Evolutionary conservation across 2,888 invertebrate genomes (phyloP), one percentile per base, ranked within the genome.

Genomic region (Drosophila ustulata): DNA sequence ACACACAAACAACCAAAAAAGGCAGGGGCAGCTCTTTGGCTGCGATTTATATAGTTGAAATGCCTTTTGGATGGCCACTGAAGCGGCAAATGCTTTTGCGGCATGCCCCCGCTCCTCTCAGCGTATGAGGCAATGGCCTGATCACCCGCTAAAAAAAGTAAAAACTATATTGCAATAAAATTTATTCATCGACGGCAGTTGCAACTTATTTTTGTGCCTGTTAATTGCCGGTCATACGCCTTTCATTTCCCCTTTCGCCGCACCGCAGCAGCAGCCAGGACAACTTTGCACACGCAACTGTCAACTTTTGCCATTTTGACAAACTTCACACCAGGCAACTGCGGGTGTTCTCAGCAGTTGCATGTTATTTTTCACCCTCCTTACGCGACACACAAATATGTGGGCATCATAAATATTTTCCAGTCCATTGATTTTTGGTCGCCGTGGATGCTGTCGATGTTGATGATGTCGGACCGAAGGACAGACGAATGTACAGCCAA

Each of bases 331-430:
- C 79, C 75, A 74, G 69, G 57, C 57, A 58, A 45, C 23, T 32
- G 70, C 23, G 55, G 18, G 51, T 28, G 57, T 56, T 52, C 57
- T 56, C 53, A 13, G 55, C 56, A 49, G 72, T 51, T 66, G 26
- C 23, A 26, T 37, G 5, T 39, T n/a, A 11, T 8, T 53, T 7
- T 6, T 18, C 30, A 3, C 26, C 30, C n/a, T 34, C 23, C 6
- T 39, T 49, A 41, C 39, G 51, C 30, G 18, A 18, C 45, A 18
- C n/a, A 26, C 58, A 46, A 50, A 64, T 72, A 66, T 80, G 81
- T 78, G 84, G 80, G 71, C 84, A 87, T 84, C 84, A 86, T 86
- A 85, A 85, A 85, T 85, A 85, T 85, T 85, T 86, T 85, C 84
- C 84, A 76, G 84, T 71, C 84, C 87, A 85, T 85, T 85, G 84